Conservation (phyloP, 1,140 invertebrate genomes). For the Mycetomoellerius zeteki region DNA sequence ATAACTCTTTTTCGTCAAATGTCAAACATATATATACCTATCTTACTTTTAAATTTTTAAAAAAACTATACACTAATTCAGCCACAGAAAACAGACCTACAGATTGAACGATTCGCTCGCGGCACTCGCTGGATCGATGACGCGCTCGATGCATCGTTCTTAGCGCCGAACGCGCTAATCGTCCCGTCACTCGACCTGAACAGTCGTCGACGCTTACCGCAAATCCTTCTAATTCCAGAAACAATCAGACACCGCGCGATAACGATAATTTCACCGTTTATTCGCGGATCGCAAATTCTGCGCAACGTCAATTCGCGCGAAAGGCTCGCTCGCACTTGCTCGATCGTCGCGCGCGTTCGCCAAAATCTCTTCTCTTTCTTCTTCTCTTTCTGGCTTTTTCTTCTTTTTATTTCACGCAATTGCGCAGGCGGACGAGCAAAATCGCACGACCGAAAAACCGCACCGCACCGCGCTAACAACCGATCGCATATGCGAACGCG, state of each 20-base stretch:
- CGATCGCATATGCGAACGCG: slow-evolving; percentile 68
- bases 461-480: slow-evolving; percentile 36
- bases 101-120: background rate
- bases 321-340: background rate
- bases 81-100: no score
- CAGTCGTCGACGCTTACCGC: background rate
- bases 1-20: no score
- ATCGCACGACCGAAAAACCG: background rate
- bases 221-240: background rate
- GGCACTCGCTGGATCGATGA: background rate
- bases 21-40: no score
- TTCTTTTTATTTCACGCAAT: background rate
- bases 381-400: background rate
- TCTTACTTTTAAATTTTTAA: no score
- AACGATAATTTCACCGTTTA: background rate
- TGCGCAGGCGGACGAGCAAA: background rate
- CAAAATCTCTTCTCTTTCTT: background rate
- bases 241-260: background rate
- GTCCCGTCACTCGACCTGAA: background rate
- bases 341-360: background rate
- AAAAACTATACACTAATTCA: background rate
- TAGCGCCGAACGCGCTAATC: background rate
- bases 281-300: slow-evolving; percentile 2
- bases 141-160: background rate
- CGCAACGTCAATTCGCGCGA: background rate